Evolutionary conservation across 2,888 invertebrate genomes (phyloP).

Genomic region (Tridacna gigas): DNA sequence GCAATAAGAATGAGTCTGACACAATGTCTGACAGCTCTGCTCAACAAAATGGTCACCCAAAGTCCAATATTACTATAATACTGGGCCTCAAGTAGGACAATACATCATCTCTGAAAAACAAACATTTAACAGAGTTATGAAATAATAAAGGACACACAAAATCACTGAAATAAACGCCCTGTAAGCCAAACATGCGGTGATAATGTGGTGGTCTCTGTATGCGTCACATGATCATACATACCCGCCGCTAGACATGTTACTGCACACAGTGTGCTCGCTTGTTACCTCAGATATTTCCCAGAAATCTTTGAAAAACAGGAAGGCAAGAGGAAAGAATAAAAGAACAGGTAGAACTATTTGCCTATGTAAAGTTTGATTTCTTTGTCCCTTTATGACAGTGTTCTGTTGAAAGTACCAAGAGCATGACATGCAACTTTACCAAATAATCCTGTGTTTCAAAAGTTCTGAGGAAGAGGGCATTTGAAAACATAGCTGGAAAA

Average conservation of each 20-base stretch:
- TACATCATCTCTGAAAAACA: slow-evolving; percentile 27
- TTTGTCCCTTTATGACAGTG: neutral
- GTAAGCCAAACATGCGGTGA: slow-evolving; percentile 29
- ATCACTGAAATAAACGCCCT: slow-evolving; percentile 18
- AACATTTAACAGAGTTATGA: slow-evolving; percentile 20
- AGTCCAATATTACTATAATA: slow-evolving; percentile 16
- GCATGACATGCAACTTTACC: too few relatives aligned
- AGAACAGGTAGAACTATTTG: neutral
- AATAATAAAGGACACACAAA: slow-evolving; percentile 27
- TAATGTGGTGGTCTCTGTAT: slow-evolving; percentile 21
- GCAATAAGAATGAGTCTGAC: neutral
- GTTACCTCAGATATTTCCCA: slow-evolving; percentile 32
- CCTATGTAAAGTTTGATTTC: neutral
- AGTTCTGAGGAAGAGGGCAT: neutral
- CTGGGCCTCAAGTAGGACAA: slow-evolving; percentile 8
- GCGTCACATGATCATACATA: slow-evolving; percentile 48
- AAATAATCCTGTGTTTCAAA: neutral
- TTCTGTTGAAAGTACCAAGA: too few relatives aligned
- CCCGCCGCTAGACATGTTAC: slow-evolving; percentile 56
- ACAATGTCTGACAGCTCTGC: slow-evolving; percentile 10
- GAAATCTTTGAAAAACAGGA: slow-evolving; percentile 20
- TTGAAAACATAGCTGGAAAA: neutral
- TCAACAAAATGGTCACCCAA: slow-evolving; percentile 6
- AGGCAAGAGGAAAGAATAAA: neutral
- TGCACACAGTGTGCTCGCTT: slow-evolving; percentile 60